Evolutionary conservation across 2,797 vertebrate genomes (phyloP).

Genomic region (Cirrhinus mrigala): DNA sequence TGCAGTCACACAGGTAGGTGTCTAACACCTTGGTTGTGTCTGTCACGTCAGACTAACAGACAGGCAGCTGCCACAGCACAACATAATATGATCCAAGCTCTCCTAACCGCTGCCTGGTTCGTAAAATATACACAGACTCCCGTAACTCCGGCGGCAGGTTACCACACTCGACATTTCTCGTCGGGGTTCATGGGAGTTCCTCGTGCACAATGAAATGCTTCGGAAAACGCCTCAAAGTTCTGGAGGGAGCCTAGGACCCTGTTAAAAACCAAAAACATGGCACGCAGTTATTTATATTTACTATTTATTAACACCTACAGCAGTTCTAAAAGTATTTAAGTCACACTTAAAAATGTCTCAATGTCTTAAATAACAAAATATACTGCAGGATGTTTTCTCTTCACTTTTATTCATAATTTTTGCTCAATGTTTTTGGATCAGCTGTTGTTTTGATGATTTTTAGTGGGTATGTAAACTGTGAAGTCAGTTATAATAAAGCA

Average conservation of each 20-base stretch:
- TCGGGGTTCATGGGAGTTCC: conserved; percentile 88
- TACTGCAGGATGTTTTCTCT: not conserved
- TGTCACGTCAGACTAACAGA: conserved; percentile 30
- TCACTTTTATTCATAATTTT: not conserved
- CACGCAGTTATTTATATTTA: not conserved
- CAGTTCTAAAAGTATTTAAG: not conserved
- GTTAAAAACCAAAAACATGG: conserved; percentile 13
- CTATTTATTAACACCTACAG: not conserved
- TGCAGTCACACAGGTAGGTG: conserved; percentile 31
- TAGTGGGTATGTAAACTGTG: no score
- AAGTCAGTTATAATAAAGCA: no score
- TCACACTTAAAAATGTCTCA: not conserved
- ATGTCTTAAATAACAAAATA: not conserved
- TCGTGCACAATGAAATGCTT: conserved; percentile 88
- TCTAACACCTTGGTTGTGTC: conserved; percentile 41
- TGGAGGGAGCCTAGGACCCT: conserved; percentile 96
- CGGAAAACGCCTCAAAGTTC: conserved; percentile 93
- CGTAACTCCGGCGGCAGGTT: conserved; percentile 61
- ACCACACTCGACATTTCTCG: conserved; percentile 93
- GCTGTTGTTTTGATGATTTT: not conserved
- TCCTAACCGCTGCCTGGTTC: conserved; percentile 58
- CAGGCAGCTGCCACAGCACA: conserved; percentile 61
- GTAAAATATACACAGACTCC: conserved; percentile 49
- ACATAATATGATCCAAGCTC: conserved; percentile 53
- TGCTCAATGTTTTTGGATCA: not conserved